Conservation (phyloP, 2,113 vertebrate species). For the Dasypus novemcinctus region DNA sequence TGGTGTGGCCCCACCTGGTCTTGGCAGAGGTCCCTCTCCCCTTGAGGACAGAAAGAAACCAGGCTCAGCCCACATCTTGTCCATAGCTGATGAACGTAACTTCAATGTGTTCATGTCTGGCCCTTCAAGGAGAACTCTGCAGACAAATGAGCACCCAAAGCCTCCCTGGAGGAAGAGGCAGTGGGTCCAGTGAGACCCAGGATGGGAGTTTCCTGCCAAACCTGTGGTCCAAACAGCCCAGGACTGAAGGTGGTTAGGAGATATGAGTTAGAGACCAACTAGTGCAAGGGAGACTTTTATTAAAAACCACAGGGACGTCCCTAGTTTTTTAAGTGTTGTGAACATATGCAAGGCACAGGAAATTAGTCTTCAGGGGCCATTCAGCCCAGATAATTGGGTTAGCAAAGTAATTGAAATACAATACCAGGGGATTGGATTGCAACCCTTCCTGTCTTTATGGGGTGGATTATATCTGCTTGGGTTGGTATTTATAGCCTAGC, state of each 20-base stretch:
- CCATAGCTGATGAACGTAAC: background rate
- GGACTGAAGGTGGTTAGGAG: background rate
- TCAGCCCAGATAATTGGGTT: constrained; percentile 66
- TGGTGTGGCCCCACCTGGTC: too few relatives aligned
- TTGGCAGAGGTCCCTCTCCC: background rate
- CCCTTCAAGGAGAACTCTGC: too few relatives aligned
- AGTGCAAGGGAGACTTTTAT: constrained; percentile 24
- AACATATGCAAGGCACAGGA: constrained; percentile 43
- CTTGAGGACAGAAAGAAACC: background rate
- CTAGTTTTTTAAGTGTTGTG: background rate
- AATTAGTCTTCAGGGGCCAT: constrained; percentile 49
- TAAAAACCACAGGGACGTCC: constrained; percentile 32
- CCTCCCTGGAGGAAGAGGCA: background rate
- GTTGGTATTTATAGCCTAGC: background rate
- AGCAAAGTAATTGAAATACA: constrained; percentile 59
- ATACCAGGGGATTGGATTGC: background rate
- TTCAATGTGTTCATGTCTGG: rapidly evolving
- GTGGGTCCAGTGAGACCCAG: background rate
- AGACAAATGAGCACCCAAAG: rapidly evolving
- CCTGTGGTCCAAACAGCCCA: background rate
- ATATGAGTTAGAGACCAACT: background rate
- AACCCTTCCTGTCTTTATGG: background rate
- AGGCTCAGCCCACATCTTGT: background rate
- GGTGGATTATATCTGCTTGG: background rate
- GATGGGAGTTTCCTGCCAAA: background rate